Evolutionary conservation across 2,113 vertebrate species (phyloP), one percentile per base, ranked within the genome.

Genomic region (Bettongia penicillata): DNA sequence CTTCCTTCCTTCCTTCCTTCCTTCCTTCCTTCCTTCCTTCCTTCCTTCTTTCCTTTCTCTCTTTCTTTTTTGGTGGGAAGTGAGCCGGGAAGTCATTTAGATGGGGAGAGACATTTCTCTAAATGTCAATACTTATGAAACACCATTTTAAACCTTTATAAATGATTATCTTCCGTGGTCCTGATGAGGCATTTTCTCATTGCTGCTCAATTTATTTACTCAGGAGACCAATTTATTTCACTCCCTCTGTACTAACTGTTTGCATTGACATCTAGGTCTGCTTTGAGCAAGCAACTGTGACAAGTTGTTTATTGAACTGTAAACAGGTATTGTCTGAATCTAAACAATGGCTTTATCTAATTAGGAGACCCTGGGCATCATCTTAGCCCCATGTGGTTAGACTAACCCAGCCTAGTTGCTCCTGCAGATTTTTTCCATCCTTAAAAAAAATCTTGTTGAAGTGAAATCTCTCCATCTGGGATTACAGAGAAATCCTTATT

Each of bases 291-390:
- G 99, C 98, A 98, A 98, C 98, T 99, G 99, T 99, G 99, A 99
- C 99, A 99, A 99, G 98, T 98, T 99, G 99, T 98, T 99, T 99
- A 99, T 99, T 99, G 99, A 99, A 99, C 99, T 99, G 98, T 98
- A 98, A 99, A 98, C 0, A 93, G 98, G 98, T 98, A 98, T 98
- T 98, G 98, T 98, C 98, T 99, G 98, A 97, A 98, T 98, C 97
- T 97, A 98, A 99, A 98, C 98, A 99, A 98, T 98, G 97, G 98
- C 97, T 99, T 99, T 98, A 98, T 99, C 98, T 98, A 98, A 99
- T 99, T 99, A 99, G 97, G 97, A 98, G 98, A 98, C 94, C 84
- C 95, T 92, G 57, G 95, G 97, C 96, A 97, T 98, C 94, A 91
- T 97, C 96, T 97, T 95, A 96, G 97, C 95, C 97, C 96, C 95